Conservation (phyloP, 2,888 invertebrate species). For the Sarcophaga rosellei region DNA sequence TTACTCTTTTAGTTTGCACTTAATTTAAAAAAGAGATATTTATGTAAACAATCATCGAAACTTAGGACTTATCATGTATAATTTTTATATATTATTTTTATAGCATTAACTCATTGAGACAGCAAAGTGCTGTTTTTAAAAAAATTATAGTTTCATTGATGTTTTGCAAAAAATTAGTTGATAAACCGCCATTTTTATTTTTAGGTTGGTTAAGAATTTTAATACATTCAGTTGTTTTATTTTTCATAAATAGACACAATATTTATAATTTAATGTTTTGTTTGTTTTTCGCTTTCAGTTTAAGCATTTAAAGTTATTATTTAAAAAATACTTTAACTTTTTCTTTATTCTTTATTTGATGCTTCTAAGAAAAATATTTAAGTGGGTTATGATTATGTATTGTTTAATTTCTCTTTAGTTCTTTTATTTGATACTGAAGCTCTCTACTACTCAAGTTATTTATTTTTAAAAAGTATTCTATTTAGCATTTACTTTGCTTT, state of each 20-base stretch:
- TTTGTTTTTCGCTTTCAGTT: conserved; percentile 28
- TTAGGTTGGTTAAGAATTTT: conserved; percentile 34
- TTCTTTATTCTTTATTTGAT: conserved; percentile 46
- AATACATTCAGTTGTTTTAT: conserved; percentile 45
- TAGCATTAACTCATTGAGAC: conserved; percentile 35
- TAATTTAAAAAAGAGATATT: conserved; percentile 39
- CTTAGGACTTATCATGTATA: conserved; percentile 41
- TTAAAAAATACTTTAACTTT: conserved; percentile 55
- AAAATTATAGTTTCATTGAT: conserved; percentile 40
- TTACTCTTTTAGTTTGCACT: conserved; percentile 57
- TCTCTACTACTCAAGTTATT: conserved; percentile 57
- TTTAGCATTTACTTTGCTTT: conserved; percentile 60
- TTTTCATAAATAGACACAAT: conserved; percentile 63
- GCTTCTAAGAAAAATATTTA: conserved; percentile 45
- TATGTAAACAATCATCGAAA: conserved; percentile 49
- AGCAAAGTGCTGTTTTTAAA: conserved; percentile 62
- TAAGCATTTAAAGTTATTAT: conserved; percentile 54
- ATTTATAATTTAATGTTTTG: conserved; percentile 40
- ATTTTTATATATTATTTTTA: conserved; percentile 27
- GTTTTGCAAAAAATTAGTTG: conserved; percentile 45
- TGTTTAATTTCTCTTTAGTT: conserved; percentile 53
- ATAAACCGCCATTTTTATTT: conserved; percentile 41
- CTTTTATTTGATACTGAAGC: conserved; percentile 62
- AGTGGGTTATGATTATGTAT: conserved; percentile 66
- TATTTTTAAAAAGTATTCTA: conserved; percentile 28